Evolutionary conservation across 2,888 invertebrate genomes (phyloP).

Genomic region (Pyralis farinalis): DNA sequence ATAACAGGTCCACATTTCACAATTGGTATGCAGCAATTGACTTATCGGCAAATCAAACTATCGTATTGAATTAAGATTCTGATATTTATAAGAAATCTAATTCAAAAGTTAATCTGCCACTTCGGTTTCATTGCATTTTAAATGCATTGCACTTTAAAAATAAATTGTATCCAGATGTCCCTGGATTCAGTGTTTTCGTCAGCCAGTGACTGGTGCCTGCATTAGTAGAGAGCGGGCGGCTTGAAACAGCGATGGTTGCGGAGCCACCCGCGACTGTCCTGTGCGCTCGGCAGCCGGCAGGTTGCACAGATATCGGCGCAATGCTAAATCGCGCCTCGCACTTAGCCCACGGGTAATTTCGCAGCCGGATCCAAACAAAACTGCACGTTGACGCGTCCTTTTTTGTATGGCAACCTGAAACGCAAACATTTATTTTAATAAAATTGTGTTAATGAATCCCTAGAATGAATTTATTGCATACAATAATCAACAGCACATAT

Average conservation of each 20-base stretch:
- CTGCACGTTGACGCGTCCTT: conserved; percentile 81
- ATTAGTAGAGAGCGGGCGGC: conserved; percentile 76
- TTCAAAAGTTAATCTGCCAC: too few relatives aligned
- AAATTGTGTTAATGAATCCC: too few relatives aligned
- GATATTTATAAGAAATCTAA: too few relatives aligned
- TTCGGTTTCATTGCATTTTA: too few relatives aligned
- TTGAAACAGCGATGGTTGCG: conserved; percentile 74
- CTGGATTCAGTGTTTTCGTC: conserved; percentile 38
- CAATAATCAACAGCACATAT: too few relatives aligned
- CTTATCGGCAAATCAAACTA: too few relatives aligned
- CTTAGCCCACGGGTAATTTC: conserved; percentile 89
- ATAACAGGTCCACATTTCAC: too few relatives aligned
- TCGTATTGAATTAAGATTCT: too few relatives aligned
- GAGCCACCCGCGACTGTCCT: conserved; percentile 63
- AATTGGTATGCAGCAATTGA: too few relatives aligned
- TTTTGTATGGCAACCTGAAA: conserved; percentile 82
- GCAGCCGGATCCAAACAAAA: conserved; percentile 88
- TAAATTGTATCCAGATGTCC: conserved; percentile 18
- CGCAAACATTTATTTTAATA: conserved; percentile 10
- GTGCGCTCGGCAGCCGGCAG: conserved; percentile 83
- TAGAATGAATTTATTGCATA: too few relatives aligned
- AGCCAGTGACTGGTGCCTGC: conserved; percentile 64
- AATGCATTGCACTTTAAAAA: conserved; percentile 28
- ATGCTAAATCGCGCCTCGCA: conserved; percentile 88
- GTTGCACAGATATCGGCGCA: conserved; percentile 86